Percentiles rank a stretch among this genome's conserved stretches.
These are phyloP conservation scores for Drosophila pseudoananassae DNA, from an alignment of 1,140 invertebrate genomes.

Conservation along the genomic window DNA sequence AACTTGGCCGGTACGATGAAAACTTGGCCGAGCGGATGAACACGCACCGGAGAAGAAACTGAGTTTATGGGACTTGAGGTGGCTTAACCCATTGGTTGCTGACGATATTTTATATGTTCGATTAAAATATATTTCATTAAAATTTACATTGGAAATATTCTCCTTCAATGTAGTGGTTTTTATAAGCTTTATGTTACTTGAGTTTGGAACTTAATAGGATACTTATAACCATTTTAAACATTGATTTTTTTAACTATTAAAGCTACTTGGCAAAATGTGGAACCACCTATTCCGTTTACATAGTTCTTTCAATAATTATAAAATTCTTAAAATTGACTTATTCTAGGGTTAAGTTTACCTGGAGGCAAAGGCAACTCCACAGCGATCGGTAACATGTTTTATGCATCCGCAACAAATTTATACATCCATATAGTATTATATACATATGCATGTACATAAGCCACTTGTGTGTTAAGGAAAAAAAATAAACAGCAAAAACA, in stretches of 20 bases:
- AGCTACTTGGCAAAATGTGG: too few species aligned
- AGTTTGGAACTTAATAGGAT: too few species aligned
- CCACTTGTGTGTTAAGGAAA: slow-evolving; percentile 19
- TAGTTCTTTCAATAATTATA: not conserved
- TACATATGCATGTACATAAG: slow-evolving; percentile 42
- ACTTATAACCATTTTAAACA: too few species aligned
- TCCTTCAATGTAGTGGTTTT: too few species aligned
- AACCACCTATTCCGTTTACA: too few species aligned
- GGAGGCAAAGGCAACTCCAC: slow-evolving; percentile 55
- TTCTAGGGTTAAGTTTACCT: slow-evolving; percentile 27
- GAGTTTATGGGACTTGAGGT: slow-evolving; percentile 18
- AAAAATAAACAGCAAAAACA: slow-evolving; percentile 55
- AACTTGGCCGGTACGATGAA: slow-evolving; percentile 49
- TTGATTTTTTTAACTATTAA: too few species aligned
- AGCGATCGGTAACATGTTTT: slow-evolving; percentile 76
- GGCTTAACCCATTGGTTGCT: slow-evolving; percentile 23
- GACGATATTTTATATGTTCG: not conserved
- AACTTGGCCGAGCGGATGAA: slow-evolving; percentile 67
- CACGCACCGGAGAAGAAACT: slow-evolving; percentile 42
- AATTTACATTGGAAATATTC: too few species aligned
- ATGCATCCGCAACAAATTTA: slow-evolving; percentile 72
- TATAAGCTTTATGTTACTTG: too few species aligned
- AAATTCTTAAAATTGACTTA: not conserved
- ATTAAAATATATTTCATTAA: too few species aligned
- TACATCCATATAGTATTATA: slow-evolving; percentile 22